Conservation (phyloP, 1,140 invertebrate species). For the Streblospio benedicti region DNA sequence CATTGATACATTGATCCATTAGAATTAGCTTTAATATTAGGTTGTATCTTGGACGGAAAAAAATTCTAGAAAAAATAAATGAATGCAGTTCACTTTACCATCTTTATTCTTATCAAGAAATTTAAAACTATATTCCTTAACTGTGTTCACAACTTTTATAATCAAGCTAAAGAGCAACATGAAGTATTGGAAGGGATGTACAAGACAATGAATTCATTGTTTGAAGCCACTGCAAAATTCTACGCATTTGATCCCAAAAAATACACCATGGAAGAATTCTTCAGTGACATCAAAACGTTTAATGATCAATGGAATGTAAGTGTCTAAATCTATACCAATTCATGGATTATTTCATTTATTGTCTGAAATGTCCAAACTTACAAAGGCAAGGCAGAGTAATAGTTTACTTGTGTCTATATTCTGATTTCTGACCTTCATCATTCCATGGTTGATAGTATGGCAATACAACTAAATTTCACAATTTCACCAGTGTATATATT, state of each 20-base stretch:
- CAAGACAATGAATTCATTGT: conserved; percentile 81
- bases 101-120: too few species aligned
- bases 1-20: background rate
- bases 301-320: conserved; percentile 81
- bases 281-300: conserved; percentile 87
- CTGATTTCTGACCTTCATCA: too few species aligned
- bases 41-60: too few species aligned
- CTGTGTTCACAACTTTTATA: conserved; percentile 28
- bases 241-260: conserved; percentile 88
- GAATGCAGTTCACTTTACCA: too few species aligned
- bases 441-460: too few species aligned
- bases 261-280: conserved; percentile 92
- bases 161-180: conserved; percentile 72
- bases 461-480: too few species aligned
- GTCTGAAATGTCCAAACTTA: background rate
- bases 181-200: conserved; percentile 85
- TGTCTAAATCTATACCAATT: too few species aligned
- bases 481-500: too few species aligned
- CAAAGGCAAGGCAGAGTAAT: background rate
- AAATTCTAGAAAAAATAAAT: too few species aligned
- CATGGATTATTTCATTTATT: conserved; percentile 12
- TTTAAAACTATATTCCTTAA: conserved; percentile 31
- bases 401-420: too few species aligned
- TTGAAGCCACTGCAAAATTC: conserved; percentile 75
- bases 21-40: too few species aligned